Percentiles rank a stretch among this genome's conserved stretches.
phyloP scores from a whole-genome alignment of 2,113 vertebrate species.

The Mastomys coucha region DNA sequence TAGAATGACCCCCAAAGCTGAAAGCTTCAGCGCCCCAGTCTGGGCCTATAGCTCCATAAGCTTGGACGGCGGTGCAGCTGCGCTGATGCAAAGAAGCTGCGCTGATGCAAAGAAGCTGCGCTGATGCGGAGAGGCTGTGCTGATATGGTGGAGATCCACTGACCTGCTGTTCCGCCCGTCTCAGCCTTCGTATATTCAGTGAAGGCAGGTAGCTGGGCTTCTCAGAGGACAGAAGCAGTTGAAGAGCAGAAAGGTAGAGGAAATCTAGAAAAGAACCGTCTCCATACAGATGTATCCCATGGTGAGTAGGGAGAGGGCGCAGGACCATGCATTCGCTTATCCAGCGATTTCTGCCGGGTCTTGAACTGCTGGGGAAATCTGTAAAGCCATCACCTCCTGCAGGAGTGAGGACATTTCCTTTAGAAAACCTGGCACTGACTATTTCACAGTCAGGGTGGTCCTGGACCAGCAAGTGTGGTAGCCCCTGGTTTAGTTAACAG shows the following conservation, averaged over 20 bases:
- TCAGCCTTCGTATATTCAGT: conserved; percentile 87
- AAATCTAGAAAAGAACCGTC: conserved; percentile 89
- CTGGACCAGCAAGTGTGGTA: conserved; percentile 97
- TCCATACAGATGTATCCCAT: conserved; percentile 87
- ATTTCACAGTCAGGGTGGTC: conserved; percentile 94
- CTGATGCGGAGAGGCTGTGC: conserved; percentile 74
- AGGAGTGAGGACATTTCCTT: conserved; percentile 96
- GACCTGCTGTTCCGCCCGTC: conserved; percentile 80
- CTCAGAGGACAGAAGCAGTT: conserved; percentile 88
- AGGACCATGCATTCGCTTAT: conserved; percentile 86
- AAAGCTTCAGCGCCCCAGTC: conserved; percentile 78
- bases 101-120: too few species aligned
- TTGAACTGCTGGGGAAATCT: conserved; percentile 97
- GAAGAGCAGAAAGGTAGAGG: conserved; percentile 90
- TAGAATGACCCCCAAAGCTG: conserved; percentile 67
- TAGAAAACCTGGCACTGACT: conserved; percentile 98
- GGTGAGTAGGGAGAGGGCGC: conserved; percentile 84
- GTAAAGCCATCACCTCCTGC: too few species aligned
- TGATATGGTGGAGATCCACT: conserved; percentile 75
- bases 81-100: conserved; percentile 57
- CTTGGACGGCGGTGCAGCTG: conserved; percentile 69
- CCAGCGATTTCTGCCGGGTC: conserved; percentile 95
- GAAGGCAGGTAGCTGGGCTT: conserved; percentile 87
- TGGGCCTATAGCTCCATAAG: conserved; percentile 72
- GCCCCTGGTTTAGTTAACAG: conserved; percentile 97